Evolutionary conservation across 2,888 invertebrate species (phyloP), one percentile per base, ranked within the genome.

Genomic region (Tinea pellionella): DNA sequence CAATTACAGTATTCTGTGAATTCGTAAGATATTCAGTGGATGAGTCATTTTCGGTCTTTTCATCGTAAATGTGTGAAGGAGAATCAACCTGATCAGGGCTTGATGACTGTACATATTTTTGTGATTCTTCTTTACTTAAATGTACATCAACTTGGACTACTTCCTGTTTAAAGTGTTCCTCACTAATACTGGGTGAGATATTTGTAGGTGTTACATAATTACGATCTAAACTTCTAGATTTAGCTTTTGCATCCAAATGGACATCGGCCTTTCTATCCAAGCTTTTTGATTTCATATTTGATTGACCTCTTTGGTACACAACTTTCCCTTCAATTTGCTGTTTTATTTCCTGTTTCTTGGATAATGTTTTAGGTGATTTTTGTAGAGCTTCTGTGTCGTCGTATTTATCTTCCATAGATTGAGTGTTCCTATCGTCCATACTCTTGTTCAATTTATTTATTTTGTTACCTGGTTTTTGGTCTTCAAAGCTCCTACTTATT

Each of bases 171-270:
- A 81, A 83, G 69, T 89, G 84, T 60, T 80, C 87, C 41, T 88
- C 88, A 51, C 67, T 64, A 1, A 66, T 64, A 61, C 88, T 87
- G 53, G 78, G 73, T 9, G 81, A 55, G 61, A 72, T 51, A 61
- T 73, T 73, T 30, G 75, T 72, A 4, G 88, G 83, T 18, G 83
- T 85, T 2, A 89, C 84, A 66, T 92, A 89, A 69, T 90, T 90
- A 65, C 91, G 88, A 68, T 93, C 92, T 15, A 92, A 81, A 66
- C 93, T 93, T 69, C 92, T 92, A 0, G 91, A 88, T 72, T 92
- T 92, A 0, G 84, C 75, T 24, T 87, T 89, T 0, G 91, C 78
- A 62, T 88, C 87, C 42, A 90, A 82, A 64, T 90, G 90, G 59
- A 83, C 82, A 60, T 92, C 91, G 0, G 78, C 85, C 61, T 91